A percentile compares a stretch with the other conserved stretches of the same genome.
These are phyloP conservation scores for Brachypalpus laphriformis DNA, from an alignment of 2,888 invertebrate genomes.

Conservation along the genomic window DNA sequence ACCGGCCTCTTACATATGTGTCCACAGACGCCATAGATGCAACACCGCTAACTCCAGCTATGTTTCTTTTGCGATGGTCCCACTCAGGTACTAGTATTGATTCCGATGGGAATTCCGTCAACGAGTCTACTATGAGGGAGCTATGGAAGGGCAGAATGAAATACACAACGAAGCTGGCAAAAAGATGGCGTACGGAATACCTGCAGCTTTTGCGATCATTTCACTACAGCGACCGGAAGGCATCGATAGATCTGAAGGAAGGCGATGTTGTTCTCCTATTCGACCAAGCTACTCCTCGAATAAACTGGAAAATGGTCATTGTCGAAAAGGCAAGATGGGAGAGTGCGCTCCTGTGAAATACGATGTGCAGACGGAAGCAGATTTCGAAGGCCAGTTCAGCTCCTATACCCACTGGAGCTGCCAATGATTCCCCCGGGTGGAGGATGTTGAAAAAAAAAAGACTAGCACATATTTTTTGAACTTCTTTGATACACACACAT, in stretches of 20 bases:
- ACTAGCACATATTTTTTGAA: no score
- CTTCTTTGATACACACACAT: no score
- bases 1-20: not conserved
- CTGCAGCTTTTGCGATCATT: constrained; percentile 1
- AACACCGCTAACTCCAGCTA: not conserved
- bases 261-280: not conserved
- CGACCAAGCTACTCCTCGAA: not conserved
- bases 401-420: no score
- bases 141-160: not conserved
- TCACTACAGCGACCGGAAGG: not conserved
- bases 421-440: no score
- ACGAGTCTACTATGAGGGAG: no score
- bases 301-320: not conserved
- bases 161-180: not conserved
- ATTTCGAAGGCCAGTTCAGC: not conserved
- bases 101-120: no score
- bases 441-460: no score
- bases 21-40: not conserved
- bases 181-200: constrained; percentile 3
- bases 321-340: not conserved
- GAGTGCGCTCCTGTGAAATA: not conserved
- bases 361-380: not conserved
- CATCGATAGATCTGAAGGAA: not conserved
- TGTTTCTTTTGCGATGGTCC: no score
- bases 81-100: no score